Evolutionary conservation across 2,797 vertebrate genomes (phyloP), one percentile per base, ranked within the genome.

Genomic region (Megaceryle alcyon): DNA sequence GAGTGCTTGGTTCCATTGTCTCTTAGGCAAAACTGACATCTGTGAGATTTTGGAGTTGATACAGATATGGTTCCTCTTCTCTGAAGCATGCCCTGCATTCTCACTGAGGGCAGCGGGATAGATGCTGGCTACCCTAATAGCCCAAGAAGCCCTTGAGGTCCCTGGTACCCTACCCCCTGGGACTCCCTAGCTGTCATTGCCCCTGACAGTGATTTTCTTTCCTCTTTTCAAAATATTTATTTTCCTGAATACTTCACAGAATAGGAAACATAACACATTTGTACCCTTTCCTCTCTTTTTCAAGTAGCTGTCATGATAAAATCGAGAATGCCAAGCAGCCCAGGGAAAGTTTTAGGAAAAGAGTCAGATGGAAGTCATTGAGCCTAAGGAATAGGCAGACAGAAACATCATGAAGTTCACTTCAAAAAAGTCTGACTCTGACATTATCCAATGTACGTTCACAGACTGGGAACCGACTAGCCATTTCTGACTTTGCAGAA

Each of bases 61-160:
- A 43, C 7, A 66, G 54, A 54, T 86, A 79, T 41, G 16, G 9
- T 29, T 44, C 15, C 2, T n/a, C 9, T 81, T 57, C 25, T 75
- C 51, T 87, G 35, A 60, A n/a, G 8, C 1, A 0, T 23, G 13
- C 8, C 25, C 33, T 70, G 8, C 6, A 61, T 4, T 84, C 31
- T 57, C 0, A 0, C 0, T 48, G 18, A 12, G 10, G 25, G 3
- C 29, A 60, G 31, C 51, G 12, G 13, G 17, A 46, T 49, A 22
- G 33, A 46, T 25, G 3, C 5, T 48, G 28, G 12, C 15, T 64
- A 25, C 9, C 10, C 9, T 7, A 37, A 49, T 5, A 7, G 22
- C 10, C 9, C 8, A 88, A 75, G 25, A 15, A 56, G 5, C 2
- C 29, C 21, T 14, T 41, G 7, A 59, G 46, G 6, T 21, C 16